Evolutionary conservation across 2,113 vertebrate genomes (phyloP), one percentile per base, ranked within the genome.

Genomic region (Limanda limanda): DNA sequence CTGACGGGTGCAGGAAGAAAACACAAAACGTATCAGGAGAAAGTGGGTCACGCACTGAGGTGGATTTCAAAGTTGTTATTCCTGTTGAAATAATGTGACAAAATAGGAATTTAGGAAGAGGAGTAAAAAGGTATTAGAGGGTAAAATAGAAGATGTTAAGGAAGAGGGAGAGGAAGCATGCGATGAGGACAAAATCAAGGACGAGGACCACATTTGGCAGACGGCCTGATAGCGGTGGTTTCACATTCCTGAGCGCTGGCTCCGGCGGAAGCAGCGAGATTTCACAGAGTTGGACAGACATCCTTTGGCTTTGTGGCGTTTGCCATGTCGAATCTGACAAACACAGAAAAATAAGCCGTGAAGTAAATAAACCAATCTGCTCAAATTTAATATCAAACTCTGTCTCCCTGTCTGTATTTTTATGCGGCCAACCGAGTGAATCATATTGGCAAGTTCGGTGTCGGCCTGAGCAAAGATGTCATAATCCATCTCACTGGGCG

Each of bases 361-460:
- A 84, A 75, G 80, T 84, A 88, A 89, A 91, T 78, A 78, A 89
- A 86, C 60, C 85, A 88, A 80, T 91, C 85, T 86, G 84, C 54
- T 35, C 23, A 78, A 78, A 80, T 24, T 10, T 61, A 37, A 37
- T 37, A 24, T 45, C 66, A 57, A 5, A 3, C 57, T 74, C 67
- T 73, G 23, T 48, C 67, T 70, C 6, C 37, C 51, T 48, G 45
- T 64, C 15, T 20, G 40, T 21, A 1, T 52, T 52, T 52, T 17
- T 27, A 13, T 12, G 0, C 52, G 66, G 31, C 74, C 71, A 65
- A 6, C 45, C 15, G 17, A 5, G 45, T 48, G 15, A 18, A 1
- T 18, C 68, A 47, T 10, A 8, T 60, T 64, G 63, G 64, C 23
- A 52, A 56, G 76, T 71, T 78, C 62, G 0, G 51, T 37, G 18